A percentile compares a stretch with the other conserved stretches of the same genome.
phyloP scores from a whole-genome alignment of 2,113 vertebrate species.

The Neomonachus schauinslandi region DNA sequence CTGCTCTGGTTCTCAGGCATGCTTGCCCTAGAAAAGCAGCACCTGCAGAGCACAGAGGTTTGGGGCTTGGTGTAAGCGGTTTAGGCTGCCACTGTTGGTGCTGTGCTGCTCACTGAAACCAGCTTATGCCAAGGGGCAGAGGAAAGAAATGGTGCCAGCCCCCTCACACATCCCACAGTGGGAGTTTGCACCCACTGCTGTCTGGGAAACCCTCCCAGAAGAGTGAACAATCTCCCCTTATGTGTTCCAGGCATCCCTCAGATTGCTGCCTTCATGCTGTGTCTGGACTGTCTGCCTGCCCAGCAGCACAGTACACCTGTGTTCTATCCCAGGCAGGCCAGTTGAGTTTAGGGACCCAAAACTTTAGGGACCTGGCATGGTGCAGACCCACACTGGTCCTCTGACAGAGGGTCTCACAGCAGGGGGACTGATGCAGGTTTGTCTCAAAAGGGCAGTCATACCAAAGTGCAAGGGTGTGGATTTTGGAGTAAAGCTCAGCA shows the following conservation, averaged over 20 bases:
- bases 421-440: not conserved
- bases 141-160: not conserved
- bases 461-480: not conserved
- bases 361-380: not conserved
- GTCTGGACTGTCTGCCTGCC: too few species aligned
- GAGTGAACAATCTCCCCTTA: not conserved
- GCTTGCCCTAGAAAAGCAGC: not conserved
- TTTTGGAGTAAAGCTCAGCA: not conserved
- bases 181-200: not conserved
- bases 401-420: not conserved
- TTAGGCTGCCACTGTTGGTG: not conserved
- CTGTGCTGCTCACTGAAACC: not conserved
- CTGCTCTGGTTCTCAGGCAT: not conserved
- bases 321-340: not conserved
- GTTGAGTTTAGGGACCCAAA: not conserved
- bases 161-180: not conserved
- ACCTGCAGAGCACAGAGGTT: not conserved
- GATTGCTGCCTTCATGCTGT: not conserved
- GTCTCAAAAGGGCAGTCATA: not conserved
- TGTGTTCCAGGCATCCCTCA: not conserved
- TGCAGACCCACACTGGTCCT: not conserved
- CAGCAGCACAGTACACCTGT: not conserved
- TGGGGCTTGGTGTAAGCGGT: not conserved
- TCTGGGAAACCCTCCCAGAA: not conserved
- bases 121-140: not conserved